Percentiles rank a stretch among this genome's conserved stretches.
These are phyloP conservation scores for Mesaphorura yosii DNA, from an alignment of 1,140 invertebrate species.

Conservation along the genomic window DNA sequence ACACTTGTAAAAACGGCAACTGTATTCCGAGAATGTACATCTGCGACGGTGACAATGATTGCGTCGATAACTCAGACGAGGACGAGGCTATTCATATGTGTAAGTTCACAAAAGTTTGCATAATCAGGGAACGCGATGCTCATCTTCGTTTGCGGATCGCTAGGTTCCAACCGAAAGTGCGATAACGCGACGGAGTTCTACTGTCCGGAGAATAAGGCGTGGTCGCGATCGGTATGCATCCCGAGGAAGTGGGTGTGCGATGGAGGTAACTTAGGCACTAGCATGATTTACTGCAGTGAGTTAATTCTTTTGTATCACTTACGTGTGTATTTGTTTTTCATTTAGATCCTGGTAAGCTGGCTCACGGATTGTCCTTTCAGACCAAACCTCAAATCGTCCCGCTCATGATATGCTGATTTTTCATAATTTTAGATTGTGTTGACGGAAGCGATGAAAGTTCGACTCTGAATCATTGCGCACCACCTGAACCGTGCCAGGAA, in stretches of 20 bases:
- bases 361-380: too few relatives aligned
- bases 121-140: not conserved
- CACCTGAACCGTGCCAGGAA: slow-evolving; percentile 54
- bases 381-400: too few relatives aligned
- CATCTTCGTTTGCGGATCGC: not conserved
- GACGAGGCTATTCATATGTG: slow-evolving; percentile 73
- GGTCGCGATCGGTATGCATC: slow-evolving; percentile 86
- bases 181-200: slow-evolving; percentile 86
- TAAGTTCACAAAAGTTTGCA: slow-evolving; percentile 44
- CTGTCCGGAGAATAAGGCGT: slow-evolving; percentile 74
- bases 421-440: not conserved
- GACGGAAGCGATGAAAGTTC: slow-evolving; percentile 68
- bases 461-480: slow-evolving; percentile 64
- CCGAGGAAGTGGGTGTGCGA: slow-evolving; percentile 89
- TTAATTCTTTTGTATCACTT: not conserved
- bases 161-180: slow-evolving; percentile 61
- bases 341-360: not conserved
- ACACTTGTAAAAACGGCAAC: slow-evolving; percentile 92
- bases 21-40: slow-evolving; percentile 93
- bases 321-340: not conserved
- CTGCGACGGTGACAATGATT: slow-evolving; percentile 88
- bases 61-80: slow-evolving; percentile 83
- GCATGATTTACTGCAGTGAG: too few relatives aligned
- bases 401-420: not conserved
- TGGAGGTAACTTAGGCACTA: slow-evolving; percentile 73